phyloP scores from a whole-genome alignment of 2,797 vertebrate species.

The Arremon aurantiirostris region DNA sequence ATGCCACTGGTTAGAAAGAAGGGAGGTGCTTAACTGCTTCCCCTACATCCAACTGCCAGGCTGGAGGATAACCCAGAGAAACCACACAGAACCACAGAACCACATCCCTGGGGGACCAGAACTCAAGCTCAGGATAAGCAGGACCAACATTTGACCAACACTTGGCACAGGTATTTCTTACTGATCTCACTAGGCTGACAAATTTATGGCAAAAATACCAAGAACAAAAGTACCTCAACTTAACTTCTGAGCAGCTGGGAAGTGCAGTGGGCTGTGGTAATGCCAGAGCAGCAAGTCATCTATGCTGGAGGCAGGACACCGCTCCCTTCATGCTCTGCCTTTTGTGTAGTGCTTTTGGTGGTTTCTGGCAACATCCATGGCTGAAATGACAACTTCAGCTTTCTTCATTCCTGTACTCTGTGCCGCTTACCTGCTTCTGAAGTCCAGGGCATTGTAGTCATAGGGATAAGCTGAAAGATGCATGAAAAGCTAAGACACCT shows the following conservation, averaged over 20 bases:
- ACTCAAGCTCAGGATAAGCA: not conserved
- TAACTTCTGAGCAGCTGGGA: not conserved
- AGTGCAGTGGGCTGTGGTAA: not conserved
- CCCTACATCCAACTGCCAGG: not conserved
- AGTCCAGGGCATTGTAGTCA: not conserved
- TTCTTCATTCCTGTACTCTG: not conserved
- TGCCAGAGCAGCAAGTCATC: not conserved
- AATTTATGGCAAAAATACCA: rapidly evolving
- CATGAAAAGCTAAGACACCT: not conserved
- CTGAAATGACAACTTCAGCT: not conserved
- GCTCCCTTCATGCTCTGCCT: not conserved
- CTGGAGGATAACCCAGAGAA: not conserved
- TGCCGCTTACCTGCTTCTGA: not conserved
- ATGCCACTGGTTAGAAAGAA: not conserved
- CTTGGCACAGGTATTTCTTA: not conserved
- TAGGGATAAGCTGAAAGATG: not conserved
- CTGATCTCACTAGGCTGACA: not conserved
- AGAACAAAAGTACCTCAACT: not conserved
- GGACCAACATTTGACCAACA: not conserved
- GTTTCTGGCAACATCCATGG: not conserved
- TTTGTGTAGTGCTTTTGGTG: not conserved
- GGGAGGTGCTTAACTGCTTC: not conserved
- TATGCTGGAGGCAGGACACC: not conserved
- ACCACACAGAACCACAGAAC: not conserved
- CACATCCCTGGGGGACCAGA: no score